Conservation (phyloP, 2,797 vertebrate species). For the Balearica regulorum region DNA sequence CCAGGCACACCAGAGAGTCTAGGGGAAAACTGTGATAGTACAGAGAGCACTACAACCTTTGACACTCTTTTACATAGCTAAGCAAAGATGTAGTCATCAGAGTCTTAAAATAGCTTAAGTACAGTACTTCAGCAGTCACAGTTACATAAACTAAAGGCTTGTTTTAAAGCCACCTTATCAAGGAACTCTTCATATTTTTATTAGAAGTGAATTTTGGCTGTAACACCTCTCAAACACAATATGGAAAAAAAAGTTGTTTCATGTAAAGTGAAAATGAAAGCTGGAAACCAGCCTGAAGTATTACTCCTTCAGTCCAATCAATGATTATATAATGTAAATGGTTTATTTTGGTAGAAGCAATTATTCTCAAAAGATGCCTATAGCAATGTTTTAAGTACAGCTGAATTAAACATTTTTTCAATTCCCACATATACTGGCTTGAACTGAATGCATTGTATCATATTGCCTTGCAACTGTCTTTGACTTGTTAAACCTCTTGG, state of each 20-base stretch:
- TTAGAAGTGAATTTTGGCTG: neutral
- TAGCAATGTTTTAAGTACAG: neutral
- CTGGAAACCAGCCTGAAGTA: neutral
- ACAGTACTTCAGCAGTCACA: slow-evolving; percentile 33
- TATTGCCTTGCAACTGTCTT: slow-evolving; percentile 1
- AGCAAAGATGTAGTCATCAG: slow-evolving; percentile 47
- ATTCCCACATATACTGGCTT: neutral
- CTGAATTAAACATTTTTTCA: neutral
- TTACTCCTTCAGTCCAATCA: neutral
- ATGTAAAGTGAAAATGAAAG: neutral
- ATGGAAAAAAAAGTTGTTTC: neutral
- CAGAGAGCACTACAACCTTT: neutral
- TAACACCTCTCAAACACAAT: neutral
- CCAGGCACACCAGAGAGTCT: neutral
- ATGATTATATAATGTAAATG: slow-evolving; percentile 2
- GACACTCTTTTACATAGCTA: slow-evolving; percentile 42
- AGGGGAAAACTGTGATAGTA: neutral
- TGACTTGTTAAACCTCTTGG: slow-evolving; percentile 14
- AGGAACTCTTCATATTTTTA: neutral
- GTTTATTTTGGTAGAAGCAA: slow-evolving; percentile 32
- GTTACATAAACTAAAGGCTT: slow-evolving; percentile 57
- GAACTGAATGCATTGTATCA: neutral
- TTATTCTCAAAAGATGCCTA: neutral
- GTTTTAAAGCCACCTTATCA: slow-evolving; percentile 18
- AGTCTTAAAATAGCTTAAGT: slow-evolving; percentile 65